Base-by-base conservation (phyloP, 1,140 invertebrate genomes). In the Drosophila obscura region DNA sequence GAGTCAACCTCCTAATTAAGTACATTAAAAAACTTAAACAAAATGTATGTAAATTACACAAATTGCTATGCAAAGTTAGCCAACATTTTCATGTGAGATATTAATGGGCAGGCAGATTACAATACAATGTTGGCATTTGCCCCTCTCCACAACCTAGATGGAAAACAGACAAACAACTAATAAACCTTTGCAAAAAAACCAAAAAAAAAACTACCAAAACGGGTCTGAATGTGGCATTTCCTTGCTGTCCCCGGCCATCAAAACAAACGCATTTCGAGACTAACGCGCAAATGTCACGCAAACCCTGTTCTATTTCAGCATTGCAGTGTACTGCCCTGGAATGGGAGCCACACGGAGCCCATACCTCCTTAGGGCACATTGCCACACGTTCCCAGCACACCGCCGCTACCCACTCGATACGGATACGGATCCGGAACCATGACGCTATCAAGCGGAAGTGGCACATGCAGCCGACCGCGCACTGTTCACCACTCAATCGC, bases 381-480 rank as follows among this genome's bases (percentile, higher is more conserved):
- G 35, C 35, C 35, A 39, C 35, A 39, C 35, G 35, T 39, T 13
- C 35, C 11, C 35, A 39, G 35, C 4, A 4, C 11, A 5, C 35
- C 35, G 28, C 24, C 52, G 31, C 59, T 50, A 55, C 44, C 81
- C 77, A 80, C 66, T 77, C 73, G 77, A 80, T 88, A 52, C 77
- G 81, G 66, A 73, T 73, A 80, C 50, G 78, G 65, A 82, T 69
- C 69, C 74, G 80, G 64, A 81, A 75, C 64, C 73, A 62, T 88
- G 83, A 83, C 76, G 84, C 84, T 88, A 88, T 88, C 83, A 89
- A 63, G 83, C 84, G 83, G 83, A 88, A 88, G 80, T 88, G 83
- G 83, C 84, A 88, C 83, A 88, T 88, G 83, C 77, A 87, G 80
- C 84, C 63, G 72, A 83, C 76, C 66, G 74, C 56, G 58, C 61